phyloP scores from a whole-genome alignment of 2,797 vertebrate species.

The Clarias fuscus region DNA sequence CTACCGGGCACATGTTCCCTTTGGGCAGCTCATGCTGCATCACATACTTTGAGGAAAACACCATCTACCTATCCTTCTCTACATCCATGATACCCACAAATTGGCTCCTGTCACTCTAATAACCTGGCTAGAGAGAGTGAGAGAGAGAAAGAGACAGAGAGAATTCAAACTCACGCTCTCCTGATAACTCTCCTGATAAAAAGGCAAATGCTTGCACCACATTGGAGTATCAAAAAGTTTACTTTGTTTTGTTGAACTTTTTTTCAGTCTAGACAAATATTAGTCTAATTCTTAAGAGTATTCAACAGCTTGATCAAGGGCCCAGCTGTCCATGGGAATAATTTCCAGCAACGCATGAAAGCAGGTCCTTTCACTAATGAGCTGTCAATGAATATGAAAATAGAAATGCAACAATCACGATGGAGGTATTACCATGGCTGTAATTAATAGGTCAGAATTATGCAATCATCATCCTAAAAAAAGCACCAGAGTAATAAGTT shows the following conservation, averaged over 20 bases:
- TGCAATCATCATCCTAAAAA: neutral
- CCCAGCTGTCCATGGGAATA: neutral
- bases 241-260: neutral
- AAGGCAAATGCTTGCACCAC: neutral
- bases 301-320: neutral
- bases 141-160: too few relatives aligned
- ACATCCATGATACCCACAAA: neutral
- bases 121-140: neutral
- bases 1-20: neutral
- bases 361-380: neutral
- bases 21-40: neutral
- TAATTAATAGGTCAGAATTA: neutral
- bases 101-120: neutral
- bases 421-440: neutral
- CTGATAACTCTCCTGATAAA: neutral
- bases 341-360: neutral
- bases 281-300: neutral
- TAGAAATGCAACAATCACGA: neutral
- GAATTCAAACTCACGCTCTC: neutral
- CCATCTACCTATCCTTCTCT: neutral
- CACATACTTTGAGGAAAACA: neutral
- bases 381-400: slow-evolving; percentile 13
- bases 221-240: neutral
- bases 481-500: neutral
- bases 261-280: too few relatives aligned